Percentiles rank a stretch among this genome's conserved stretches.
phyloP scores from a whole-genome alignment of 1,140 invertebrate genomes.

The Drosophila quadrilineata region DNA sequence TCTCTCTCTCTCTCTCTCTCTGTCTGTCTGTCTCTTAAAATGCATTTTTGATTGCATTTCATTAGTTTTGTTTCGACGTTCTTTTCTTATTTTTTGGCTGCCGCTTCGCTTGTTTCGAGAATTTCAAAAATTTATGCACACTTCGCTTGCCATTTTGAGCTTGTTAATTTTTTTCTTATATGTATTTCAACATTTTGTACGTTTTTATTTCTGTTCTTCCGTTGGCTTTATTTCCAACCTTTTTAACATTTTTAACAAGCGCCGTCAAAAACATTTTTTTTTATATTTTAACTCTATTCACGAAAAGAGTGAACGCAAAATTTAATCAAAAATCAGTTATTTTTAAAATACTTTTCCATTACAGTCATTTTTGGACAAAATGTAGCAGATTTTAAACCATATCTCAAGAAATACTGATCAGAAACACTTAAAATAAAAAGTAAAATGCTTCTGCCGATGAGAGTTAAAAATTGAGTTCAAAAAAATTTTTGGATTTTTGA shows the following conservation, averaged over 20 bases:
- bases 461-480: too few species aligned
- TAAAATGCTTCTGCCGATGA: too few species aligned
- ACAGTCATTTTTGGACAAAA: too few species aligned
- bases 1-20: too few species aligned
- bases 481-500: too few species aligned
- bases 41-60: slow-evolving; percentile 76
- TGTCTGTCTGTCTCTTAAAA: slow-evolving; percentile 63
- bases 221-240: slow-evolving; percentile 50
- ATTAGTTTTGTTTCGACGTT: slow-evolving; percentile 41
- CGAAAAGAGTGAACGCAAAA: too few species aligned
- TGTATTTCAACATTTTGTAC: slow-evolving; percentile 20
- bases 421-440: too few species aligned
- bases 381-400: too few species aligned
- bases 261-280: slow-evolving; percentile 55
- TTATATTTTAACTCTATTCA: too few species aligned
- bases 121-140: slow-evolving; percentile 78
- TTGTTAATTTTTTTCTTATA: slow-evolving; percentile 62
- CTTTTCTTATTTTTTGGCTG: slow-evolving; percentile 14
- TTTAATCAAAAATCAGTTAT: too few species aligned
- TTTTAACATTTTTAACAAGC: slow-evolving; percentile 73
- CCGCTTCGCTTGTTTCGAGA: slow-evolving; percentile 44
- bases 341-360: too few species aligned
- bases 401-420: too few species aligned
- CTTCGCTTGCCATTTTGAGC: slow-evolving; percentile 69
- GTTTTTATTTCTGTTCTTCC: slow-evolving; percentile 22